Base-by-base conservation (phyloP, 2,888 invertebrate species). In the Litoditis marina region DNA sequence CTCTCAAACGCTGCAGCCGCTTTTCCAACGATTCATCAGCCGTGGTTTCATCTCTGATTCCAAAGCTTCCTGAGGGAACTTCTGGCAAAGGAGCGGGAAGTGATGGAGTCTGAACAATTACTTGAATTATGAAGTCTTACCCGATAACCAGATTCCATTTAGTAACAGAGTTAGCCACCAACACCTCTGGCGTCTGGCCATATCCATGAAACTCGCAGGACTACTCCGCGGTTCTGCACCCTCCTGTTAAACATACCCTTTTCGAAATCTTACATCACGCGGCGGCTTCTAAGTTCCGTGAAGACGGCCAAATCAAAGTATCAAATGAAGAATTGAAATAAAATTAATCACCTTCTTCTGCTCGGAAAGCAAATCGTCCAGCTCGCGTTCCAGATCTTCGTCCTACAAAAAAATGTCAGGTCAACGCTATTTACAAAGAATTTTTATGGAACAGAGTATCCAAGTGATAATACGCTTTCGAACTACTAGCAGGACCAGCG, bases 331-430 rank as follows among this genome's bases (percentile, higher is more conserved):
- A 19, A 47, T 13, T n/a, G 49, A 13, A 47, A 19, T 11, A 47
- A 47, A 47, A 47, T 27, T 47, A 22, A 1, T 13, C n/a, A 3
- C 4, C n/a, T 36, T 19, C 1, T 53, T 67, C 54, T 60, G 59
- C 19, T 62, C 68, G 36, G 36, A 58, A 22, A 73, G 28, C 11
- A 73, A 39, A 1, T 66, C 66, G 7, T 71, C 64, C 44, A 73
- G 50, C 27, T 73, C 73, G 32, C 57, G 34, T 28, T 73, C 71
- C 5, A 73, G 36, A 0, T 73, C 73, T 1, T 63, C 68, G 25
- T 69, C 68, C 60, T 60, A 42, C 28, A 39, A 28, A n/a, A 50
- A 22, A 6, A 44, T 3, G 8, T n/a, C n/a, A n/a, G n/a, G n/a
- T n/a, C n/a, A n/a, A n/a, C n/a, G n/a, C n/a, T n/a, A n/a, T n/a